Percentiles rank a stretch among this genome's conserved stretches.
These are phyloP conservation scores for Perca flavescens DNA, from an alignment of 2,113 vertebrate genomes.

Conservation along the genomic window DNA sequence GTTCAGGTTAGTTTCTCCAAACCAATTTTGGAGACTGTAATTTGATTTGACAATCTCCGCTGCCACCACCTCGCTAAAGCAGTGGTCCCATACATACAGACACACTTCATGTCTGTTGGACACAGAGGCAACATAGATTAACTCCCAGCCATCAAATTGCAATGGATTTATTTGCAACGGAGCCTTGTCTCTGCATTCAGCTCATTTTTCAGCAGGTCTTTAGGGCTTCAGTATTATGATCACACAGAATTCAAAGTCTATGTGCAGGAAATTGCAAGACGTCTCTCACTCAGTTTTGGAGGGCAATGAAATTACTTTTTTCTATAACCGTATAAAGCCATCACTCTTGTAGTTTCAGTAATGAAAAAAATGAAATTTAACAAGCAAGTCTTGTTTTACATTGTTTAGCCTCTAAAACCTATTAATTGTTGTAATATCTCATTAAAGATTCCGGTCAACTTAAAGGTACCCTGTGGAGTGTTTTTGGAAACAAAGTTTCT, in stretches of 20 bases:
- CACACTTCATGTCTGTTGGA: conserved; percentile 2
- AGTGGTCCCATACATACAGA: conserved; percentile 1
- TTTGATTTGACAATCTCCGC: conserved; percentile 49
- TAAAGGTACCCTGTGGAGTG: background rate
- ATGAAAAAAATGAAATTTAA: too few species aligned
- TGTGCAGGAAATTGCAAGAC: conserved; percentile 14
- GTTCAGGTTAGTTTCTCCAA: conserved; percentile 47
- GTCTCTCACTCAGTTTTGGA: background rate
- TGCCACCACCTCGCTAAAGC: background rate
- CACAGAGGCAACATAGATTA: conserved; percentile 15
- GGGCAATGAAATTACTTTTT: conserved; percentile 27
- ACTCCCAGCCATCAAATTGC: conserved; percentile 35
- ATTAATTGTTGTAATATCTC: background rate
- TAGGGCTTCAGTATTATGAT: background rate
- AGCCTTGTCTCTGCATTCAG: background rate
- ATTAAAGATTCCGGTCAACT: background rate
- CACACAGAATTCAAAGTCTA: conserved; percentile 13
- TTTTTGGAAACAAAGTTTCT: background rate
- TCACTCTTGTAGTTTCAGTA: conserved; percentile 2
- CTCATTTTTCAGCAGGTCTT: conserved; percentile 29
- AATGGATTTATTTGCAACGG: conserved; percentile 25
- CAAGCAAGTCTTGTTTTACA: conserved; percentile 1
- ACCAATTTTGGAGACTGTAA: conserved; percentile 39
- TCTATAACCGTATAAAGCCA: background rate
- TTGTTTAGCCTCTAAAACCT: background rate